Conservation (phyloP, 2,797 vertebrate species). For the Mormyrus proboscirostris region DNA sequence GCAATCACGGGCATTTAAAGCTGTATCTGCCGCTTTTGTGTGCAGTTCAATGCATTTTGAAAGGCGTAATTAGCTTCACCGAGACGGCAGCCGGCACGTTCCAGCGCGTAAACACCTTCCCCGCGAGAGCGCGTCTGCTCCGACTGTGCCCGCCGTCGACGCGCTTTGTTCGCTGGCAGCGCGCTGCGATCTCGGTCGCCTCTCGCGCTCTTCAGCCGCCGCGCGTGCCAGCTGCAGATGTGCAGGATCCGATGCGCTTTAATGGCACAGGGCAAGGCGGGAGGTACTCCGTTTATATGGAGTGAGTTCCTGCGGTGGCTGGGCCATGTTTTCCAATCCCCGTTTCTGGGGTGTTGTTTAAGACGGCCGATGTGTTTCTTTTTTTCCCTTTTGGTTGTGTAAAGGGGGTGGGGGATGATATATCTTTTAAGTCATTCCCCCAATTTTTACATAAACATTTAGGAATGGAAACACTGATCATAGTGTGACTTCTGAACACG, state of each 20-base stretch:
- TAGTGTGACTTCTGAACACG: background rate
- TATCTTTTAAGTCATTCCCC: background rate
- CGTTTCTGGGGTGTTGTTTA: background rate
- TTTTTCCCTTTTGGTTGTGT: background rate
- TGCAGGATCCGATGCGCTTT: background rate
- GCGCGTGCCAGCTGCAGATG: background rate
- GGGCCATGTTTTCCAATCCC: background rate
- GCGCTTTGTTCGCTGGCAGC: background rate
- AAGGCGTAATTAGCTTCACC: slow-evolving; percentile 14
- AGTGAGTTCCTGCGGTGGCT: background rate
- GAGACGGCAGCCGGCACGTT: background rate
- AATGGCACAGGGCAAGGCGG: background rate
- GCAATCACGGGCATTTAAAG: slow-evolving; percentile 12
- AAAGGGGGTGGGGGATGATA: background rate
- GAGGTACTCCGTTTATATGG: background rate
- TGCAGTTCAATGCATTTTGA: background rate
- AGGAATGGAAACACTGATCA: background rate
- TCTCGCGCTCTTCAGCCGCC: background rate
- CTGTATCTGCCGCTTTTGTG: slow-evolving; percentile 10
- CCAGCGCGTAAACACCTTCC: slow-evolving; percentile 11
- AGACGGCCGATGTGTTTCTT: background rate
- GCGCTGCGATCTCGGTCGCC: background rate
- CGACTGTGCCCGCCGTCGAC: background rate
- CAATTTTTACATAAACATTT: background rate
- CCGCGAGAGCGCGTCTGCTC: background rate